Conservation (phyloP, 2,888 invertebrate genomes). For the Dolichomitus sp. region DNA sequence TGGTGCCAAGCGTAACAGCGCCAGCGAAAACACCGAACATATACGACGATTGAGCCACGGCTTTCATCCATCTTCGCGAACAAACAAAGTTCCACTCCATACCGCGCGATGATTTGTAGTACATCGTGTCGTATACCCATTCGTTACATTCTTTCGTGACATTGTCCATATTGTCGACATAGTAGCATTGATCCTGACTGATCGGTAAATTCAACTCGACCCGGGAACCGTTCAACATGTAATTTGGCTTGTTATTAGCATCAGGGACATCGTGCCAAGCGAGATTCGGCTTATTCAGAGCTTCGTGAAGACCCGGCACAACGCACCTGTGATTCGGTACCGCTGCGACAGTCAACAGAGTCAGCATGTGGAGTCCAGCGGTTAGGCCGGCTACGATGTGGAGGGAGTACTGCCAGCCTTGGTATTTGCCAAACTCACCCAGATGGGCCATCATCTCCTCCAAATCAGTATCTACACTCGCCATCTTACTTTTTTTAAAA, state of each 20-base stretch:
- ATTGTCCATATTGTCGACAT: constrained; percentile 79
- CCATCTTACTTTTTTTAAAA: constrained; percentile 66
- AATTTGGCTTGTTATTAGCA: constrained; percentile 2
- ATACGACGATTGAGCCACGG: constrained; percentile 92
- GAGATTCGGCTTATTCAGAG: constrained; percentile 47
- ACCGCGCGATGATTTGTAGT: constrained; percentile 91
- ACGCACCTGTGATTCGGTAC: constrained; percentile 90
- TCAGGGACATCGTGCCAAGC: constrained; percentile 61
- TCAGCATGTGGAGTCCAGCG: constrained; percentile 94
- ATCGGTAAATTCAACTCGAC: constrained; percentile 30
- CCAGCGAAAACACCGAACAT: constrained; percentile 95
- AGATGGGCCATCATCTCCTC: constrained; percentile 82
- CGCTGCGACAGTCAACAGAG: constrained; percentile 93
- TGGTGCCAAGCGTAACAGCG: constrained; percentile 91
- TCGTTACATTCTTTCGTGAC: constrained; percentile 86
- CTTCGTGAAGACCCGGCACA: constrained; percentile 68
- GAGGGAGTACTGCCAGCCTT: constrained; percentile 92
- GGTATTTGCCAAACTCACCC: constrained; percentile 94
- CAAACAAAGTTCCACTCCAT: constrained; percentile 96
- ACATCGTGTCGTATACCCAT: constrained; percentile 92
- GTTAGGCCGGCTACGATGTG: constrained; percentile 93
- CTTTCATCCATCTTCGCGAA: constrained; percentile 93
- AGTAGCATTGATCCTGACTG: constrained; percentile 88
- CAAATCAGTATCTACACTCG: constrained; percentile 78
- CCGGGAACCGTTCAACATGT: constrained; percentile 34